Evolutionary conservation across 2,888 invertebrate species (phyloP).

Genomic region (Pristionchus arcanus): DNA sequence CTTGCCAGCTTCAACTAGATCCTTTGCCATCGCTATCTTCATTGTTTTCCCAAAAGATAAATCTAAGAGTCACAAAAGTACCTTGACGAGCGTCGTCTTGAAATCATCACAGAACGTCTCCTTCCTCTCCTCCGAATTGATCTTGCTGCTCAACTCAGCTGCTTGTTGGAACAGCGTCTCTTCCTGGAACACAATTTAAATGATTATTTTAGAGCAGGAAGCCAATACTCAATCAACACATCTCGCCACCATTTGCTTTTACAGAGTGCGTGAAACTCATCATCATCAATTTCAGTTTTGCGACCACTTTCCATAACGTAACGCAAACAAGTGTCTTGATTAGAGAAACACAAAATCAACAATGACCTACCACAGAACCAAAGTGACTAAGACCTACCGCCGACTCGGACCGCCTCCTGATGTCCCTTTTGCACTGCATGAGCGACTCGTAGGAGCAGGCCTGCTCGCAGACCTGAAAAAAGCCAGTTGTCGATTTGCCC

Average conservation of each 20-base stretch:
- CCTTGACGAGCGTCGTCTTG: constrained; percentile 62
- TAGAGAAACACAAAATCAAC: too few relatives aligned
- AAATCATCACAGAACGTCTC: constrained; percentile 63
- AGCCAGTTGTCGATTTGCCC: background rate
- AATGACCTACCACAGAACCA: background rate
- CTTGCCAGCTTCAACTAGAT: too few relatives aligned
- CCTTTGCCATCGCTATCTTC: too few relatives aligned
- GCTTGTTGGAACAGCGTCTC: constrained; percentile 32
- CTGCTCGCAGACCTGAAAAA: constrained; percentile 67
- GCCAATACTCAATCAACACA: too few relatives aligned
- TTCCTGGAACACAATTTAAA: background rate
- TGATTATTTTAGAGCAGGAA: background rate
- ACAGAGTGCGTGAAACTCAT: too few relatives aligned
- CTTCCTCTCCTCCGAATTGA: background rate
- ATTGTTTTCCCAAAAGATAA: too few relatives aligned
- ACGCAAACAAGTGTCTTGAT: too few relatives aligned
- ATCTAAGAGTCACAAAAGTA: too few relatives aligned
- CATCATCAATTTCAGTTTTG: too few relatives aligned
- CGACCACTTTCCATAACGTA: too few relatives aligned
- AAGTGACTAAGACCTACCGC: constrained; percentile 47
- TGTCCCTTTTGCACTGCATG: constrained; percentile 60
- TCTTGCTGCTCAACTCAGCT: constrained; percentile 1
- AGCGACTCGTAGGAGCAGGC: constrained; percentile 63
- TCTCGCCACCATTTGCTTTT: too few relatives aligned
- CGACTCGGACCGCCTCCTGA: constrained; percentile 59